Base-by-base conservation (phyloP, 2,888 invertebrate genomes). In the Nezara viridula region DNA sequence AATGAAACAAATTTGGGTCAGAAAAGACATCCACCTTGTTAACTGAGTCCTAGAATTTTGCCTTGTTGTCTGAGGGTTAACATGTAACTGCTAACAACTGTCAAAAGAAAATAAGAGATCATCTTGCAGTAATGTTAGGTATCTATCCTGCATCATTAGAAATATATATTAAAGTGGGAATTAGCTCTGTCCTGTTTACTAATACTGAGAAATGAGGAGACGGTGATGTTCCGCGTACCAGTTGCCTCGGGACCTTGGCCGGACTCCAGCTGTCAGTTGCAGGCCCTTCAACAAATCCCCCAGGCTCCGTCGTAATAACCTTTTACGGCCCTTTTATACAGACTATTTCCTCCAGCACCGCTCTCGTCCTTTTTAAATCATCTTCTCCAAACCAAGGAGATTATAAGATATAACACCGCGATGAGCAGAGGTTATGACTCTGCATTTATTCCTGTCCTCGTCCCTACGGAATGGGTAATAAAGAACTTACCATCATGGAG, bases 281-380 rank as follows among this genome's bases (percentile, higher is more conserved):
- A 81, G 81, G 81, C 81, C 81, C 81, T 16, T 21, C 66, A n/a
- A 81, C 81, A 81, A 81, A 81, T 81, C 81, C 47, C 40, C 81
- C 66, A 16, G 7, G 32, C 32, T 73, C 66, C 37, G 10, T 21
- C 40, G 81, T 81, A 81, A 81, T 81, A 81, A 81, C 81, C n/a
- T 47, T 81, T 81, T 81, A 81, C 81, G 40, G 81, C 44, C 66
- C 81, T 81, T 81, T 81, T 81, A 81, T 81, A 81, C 81, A 81
- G 81, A 81, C 81, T 81, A 81, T 81, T 81, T 81, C 81, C 44
- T 81, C n/a, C 81, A 47, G 81, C 44, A 40, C 44, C 81, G 16
- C n/a, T 81, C 40, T 81, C 44, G 24, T 40, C 44, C 81, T 40
- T 47, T 44, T 47, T 81, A 81, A 40, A 81, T 81, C 81, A 81